These are phyloP conservation scores for Acanthis flammea DNA, from an alignment of 2,797 vertebrate species.

Conservation along the genomic window DNA sequence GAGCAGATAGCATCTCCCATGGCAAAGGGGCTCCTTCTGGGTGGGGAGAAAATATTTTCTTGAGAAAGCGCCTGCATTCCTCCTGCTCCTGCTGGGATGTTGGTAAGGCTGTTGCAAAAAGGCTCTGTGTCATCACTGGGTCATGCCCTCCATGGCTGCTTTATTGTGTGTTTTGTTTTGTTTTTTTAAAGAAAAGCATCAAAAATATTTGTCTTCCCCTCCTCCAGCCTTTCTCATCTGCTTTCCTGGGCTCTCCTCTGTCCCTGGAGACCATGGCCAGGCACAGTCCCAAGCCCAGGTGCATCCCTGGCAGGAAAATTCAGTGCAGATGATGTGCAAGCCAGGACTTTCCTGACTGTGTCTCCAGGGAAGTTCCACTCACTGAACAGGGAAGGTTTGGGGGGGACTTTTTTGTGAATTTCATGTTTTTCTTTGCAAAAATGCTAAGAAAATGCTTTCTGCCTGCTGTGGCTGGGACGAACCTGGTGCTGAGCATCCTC, in stretches of 20 bases:
- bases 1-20: not conserved
- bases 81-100: not conserved
- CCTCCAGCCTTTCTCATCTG: not conserved
- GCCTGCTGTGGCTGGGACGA: fast-evolving
- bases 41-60: slow-evolving; percentile 8
- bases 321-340: fast-evolving
- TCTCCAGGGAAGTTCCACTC: not conserved
- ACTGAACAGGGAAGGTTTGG: fast-evolving
- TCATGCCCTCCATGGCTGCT: not conserved
- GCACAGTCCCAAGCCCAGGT: not conserved
- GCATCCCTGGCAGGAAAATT: not conserved
- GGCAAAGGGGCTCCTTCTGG: not conserved
- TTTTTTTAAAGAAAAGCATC: not conserved
- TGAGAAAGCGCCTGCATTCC: slow-evolving; percentile 1
- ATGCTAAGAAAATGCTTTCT: not conserved
- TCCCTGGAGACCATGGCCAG: not conserved
- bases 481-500: fast-evolving
- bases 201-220: not conserved
- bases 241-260: not conserved
- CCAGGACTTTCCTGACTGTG: fast-evolving
- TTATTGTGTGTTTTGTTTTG: not conserved
- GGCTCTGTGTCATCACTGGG: not conserved
- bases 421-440: fast-evolving
- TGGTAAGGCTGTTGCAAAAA: not conserved
- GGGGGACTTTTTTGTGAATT: fast-evolving